Evolutionary conservation across 2,888 invertebrate species (phyloP), one percentile per base, ranked within the genome.

Genomic region (Mactromeris polynyma): DNA sequence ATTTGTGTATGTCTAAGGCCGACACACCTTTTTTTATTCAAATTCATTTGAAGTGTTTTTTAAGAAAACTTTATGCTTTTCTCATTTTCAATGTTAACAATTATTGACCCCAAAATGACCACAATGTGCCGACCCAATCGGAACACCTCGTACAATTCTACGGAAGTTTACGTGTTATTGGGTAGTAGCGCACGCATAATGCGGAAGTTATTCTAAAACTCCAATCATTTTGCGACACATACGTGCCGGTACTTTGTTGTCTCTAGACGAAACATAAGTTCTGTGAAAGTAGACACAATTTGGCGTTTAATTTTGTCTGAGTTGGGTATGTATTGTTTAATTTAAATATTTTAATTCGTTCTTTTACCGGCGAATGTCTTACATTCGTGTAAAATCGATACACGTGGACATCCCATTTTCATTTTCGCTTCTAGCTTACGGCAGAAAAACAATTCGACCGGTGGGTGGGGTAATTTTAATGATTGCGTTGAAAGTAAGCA

Each of bases 181-280:
- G n/a, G 6, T 19, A n/a, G n/a, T n/a, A 81, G 64, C 80, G 81
- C 77, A 64, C 90, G 90, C 90, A 84, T 83, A 88, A n/a, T 89
- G 84, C 90, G 92, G 92, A 92, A 92, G 90, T 90, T 42, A 31
- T 69, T 69, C 36, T 64, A 77, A 86, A 85, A 90, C 79, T 81
- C 92, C 92, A 92, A 92, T 92, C 92, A 89, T 83, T 90, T 86
- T 85, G 83, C 89, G 92, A 92, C 92, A 92, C 92, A 92, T 92
- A 83, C 80, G 64, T 54, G 69, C 89, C 86, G 89, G 84, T 81
- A 64, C 26, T 54, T 31, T 78, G 31, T 77, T 78, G 81, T 73
- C 73, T 36, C 9, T 33, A 21, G 73, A 36, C n/a, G 73, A 73
- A 33, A 2, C 17, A n/a, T 17, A 33, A 42, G 42, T 79, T 42